Conservation (phyloP, 2,797 vertebrate genomes). For the Pristis pectinata region DNA sequence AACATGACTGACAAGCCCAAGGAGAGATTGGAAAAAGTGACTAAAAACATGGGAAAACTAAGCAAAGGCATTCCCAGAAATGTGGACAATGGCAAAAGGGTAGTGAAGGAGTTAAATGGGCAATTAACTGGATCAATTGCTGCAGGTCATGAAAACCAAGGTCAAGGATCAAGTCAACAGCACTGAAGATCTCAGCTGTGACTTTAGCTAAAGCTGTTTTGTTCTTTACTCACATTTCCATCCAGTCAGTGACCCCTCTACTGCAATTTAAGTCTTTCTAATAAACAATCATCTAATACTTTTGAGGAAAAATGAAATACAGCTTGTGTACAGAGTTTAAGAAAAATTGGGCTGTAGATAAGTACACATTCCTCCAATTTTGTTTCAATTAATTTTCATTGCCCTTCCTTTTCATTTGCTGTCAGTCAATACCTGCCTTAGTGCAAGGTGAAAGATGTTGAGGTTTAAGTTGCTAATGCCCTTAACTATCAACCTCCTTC, state of each 20-base stretch:
- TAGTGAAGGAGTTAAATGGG: background rate
- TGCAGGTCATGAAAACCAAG: background rate
- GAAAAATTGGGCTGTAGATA: background rate
- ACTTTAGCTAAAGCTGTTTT: background rate
- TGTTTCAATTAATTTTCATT: conserved; percentile 17
- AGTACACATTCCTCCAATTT: background rate
- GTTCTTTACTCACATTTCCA: background rate
- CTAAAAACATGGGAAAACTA: background rate
- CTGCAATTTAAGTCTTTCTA: background rate
- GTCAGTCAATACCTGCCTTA: background rate
- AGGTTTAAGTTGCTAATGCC: conserved; percentile 15
- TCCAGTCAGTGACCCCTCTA: background rate
- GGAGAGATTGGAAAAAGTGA: background rate
- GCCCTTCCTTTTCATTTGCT: background rate
- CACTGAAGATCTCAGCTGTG: background rate
- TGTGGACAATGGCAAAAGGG: background rate
- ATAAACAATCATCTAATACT: background rate
- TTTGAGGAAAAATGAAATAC: background rate
- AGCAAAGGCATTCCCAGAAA: background rate
- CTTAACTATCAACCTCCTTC: conserved; percentile 31
- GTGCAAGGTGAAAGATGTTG: too few species aligned
- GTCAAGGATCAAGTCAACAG: background rate
- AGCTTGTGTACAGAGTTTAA: background rate
- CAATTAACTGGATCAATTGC: background rate
- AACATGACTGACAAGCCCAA: background rate